These are phyloP conservation scores for Paedocypris sp. DNA, from an alignment of 2,113 vertebrate genomes.

Conservation along the genomic window DNA sequence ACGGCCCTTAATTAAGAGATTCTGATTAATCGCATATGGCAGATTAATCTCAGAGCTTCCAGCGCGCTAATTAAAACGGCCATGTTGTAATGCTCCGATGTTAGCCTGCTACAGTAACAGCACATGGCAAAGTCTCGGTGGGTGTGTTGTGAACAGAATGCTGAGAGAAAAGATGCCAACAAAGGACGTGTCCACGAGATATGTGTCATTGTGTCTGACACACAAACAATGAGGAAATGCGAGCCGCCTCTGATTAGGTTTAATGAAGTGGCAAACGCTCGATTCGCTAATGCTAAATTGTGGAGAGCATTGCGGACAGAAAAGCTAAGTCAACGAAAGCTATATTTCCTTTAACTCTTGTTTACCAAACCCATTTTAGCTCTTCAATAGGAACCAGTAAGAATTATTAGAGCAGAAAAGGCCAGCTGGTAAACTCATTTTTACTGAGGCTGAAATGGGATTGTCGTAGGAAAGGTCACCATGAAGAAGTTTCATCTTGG, in stretches of 20 bases:
- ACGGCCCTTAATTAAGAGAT: constrained; percentile 50
- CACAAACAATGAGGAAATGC: background rate
- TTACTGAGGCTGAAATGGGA: background rate
- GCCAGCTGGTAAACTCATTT: constrained; percentile 3
- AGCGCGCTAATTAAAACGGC: constrained; percentile 41
- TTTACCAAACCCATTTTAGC: constrained; percentile 21
- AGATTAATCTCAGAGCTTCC: constrained; percentile 43
- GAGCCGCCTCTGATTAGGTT: background rate
- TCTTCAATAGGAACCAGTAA: constrained; percentile 17
- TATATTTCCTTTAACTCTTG: background rate
- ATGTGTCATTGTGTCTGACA: background rate
- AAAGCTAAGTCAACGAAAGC: background rate
- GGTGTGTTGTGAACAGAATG: background rate
- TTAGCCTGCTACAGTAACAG: constrained; percentile 6
- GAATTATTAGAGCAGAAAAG: constrained; percentile 19
- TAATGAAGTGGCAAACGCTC: background rate
- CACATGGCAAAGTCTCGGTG: constrained; percentile 4
- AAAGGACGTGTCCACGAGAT: background rate
- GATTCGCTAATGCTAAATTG: background rate
- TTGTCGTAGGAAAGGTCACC: background rate
- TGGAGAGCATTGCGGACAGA: background rate
- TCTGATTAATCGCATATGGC: constrained; percentile 56
- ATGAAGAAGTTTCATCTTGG: constrained; percentile 1
- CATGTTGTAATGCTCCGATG: constrained; percentile 36
- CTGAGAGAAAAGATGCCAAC: background rate